Base-by-base conservation (phyloP, 2,113 vertebrate genomes). In the Castor canadensis region DNA sequence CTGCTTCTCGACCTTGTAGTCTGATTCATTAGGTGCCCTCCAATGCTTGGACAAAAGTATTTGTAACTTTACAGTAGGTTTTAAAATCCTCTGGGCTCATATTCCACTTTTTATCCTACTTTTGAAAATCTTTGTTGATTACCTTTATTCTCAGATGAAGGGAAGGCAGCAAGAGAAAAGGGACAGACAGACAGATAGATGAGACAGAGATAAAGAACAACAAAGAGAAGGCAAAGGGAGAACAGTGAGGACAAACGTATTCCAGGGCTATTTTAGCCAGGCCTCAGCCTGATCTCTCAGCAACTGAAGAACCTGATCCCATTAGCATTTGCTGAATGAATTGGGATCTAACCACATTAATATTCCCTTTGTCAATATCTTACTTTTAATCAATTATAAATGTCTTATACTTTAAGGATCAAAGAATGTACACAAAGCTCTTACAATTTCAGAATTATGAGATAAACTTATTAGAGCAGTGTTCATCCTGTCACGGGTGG, bases 381-480 rank as follows among this genome's bases (percentile, higher is more conserved):
- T 93, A 62, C 52, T 73, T 93, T 75, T 38, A 67, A 83, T 90
- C 58, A 89, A 90, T 90, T 87, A 87, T 64, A 6, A 5, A 49
- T 73, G 35, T 72, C 80, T 91, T 60, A 83, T 5, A 91, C 30
- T 54, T 75, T 89, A 79, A 94, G 60, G 9, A 38, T 35, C 49
- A 86, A 80, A 95, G 26, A 87, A 62, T 30, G 38, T 20, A 89
- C 62, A 88, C 80, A 69, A 89, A 40, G 7, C 9, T 82, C 38
- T 87, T 80, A 40, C 40, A 49, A n/a, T 62, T 87, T 75, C 62
- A 49, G 10, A 93, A 93, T 22, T 52, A 60, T 35, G 5, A 90
- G 66, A 93, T 35, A 80, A 60, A 66, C 40, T 32, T 87, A 86
- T 80, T 60, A 81, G 69, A 76, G 32, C 28, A 84, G 30, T 49